phyloP scores from a whole-genome alignment of 1,140 invertebrate species.

The Caerostris darwini region DNA sequence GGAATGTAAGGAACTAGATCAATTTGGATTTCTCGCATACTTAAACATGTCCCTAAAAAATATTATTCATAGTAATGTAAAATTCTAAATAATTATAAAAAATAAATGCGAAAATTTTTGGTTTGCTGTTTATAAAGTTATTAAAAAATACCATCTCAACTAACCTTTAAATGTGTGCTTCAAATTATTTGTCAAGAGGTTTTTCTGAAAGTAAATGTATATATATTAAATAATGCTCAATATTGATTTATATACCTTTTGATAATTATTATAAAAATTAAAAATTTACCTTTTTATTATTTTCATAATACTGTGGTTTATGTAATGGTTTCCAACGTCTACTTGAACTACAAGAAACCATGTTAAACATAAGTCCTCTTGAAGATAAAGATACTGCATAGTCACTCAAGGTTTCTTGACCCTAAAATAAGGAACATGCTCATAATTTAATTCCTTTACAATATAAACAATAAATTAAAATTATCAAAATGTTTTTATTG shows the following conservation, averaged over 20 bases:
- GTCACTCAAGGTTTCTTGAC: constrained; percentile 11
- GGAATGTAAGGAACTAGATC: constrained; percentile 50
- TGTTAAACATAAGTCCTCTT: constrained; percentile 55
- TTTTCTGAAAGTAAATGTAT: background rate
- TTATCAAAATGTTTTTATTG: no score
- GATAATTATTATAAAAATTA: background rate
- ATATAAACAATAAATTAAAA: no score
- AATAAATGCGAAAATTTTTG: background rate
- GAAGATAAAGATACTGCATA: constrained; percentile 50
- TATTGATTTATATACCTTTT: background rate
- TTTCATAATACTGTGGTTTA: constrained; percentile 63
- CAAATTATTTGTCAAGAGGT: constrained; percentile 35
- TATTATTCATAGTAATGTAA: background rate
- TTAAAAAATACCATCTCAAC: background rate
- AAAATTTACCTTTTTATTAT: constrained; percentile 44
- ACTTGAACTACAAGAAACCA: background rate
- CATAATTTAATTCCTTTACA: background rate
- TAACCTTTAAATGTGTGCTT: constrained; percentile 49
- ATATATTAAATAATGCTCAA: background rate
- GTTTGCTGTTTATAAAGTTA: background rate
- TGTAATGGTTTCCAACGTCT: constrained; percentile 43
- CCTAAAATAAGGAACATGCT: background rate
- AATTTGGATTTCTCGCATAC: constrained; percentile 47
- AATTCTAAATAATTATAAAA: background rate
- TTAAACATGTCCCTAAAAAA: constrained; percentile 42